Evolutionary conservation across 1,140 invertebrate species (phyloP).

Genomic region (Zaprionus tsacasi): DNA sequence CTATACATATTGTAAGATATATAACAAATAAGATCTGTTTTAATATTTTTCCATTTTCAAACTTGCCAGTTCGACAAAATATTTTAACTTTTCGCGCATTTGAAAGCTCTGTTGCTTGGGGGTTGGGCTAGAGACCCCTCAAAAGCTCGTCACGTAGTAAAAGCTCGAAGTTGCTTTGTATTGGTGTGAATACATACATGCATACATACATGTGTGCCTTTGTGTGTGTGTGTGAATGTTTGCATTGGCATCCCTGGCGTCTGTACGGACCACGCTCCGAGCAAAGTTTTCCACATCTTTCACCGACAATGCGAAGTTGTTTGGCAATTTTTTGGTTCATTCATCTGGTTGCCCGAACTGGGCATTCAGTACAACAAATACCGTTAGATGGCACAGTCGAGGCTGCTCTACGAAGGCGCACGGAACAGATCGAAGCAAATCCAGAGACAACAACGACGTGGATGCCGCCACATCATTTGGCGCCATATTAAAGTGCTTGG

Average conservation of each 20-base stretch:
- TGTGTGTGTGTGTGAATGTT: not conserved
- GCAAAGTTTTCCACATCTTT: conserved; percentile 63
- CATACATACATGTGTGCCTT: not conserved
- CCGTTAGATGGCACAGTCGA: conserved; percentile 64
- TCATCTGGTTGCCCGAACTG: conserved; percentile 56
- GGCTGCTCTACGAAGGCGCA: conserved; percentile 34
- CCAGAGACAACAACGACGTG: conserved; percentile 46
- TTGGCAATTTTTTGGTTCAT: conserved; percentile 70
- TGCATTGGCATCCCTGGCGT: not conserved
- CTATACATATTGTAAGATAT: too few species aligned
- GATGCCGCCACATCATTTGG: conserved; percentile 58
- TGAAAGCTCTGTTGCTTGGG: conserved; percentile 13
- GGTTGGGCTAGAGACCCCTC: conserved; percentile 16
- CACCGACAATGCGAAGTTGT: conserved; percentile 59
- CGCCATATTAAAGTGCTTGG: conserved; percentile 71
- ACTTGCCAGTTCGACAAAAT: conserved; percentile 18
- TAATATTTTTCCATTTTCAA: not conserved
- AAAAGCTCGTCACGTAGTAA: conserved; percentile 53
- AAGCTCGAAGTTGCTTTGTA: conserved; percentile 22
- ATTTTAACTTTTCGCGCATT: conserved; percentile 6
- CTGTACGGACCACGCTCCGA: conserved; percentile 50
- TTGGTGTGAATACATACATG: not conserved
- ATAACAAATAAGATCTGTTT: not conserved
- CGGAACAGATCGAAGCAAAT: conserved; percentile 19
- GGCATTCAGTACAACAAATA: conserved; percentile 62